Conservation (phyloP, 2,797 vertebrate species). For the Gymnoscopelus braueri region DNA sequence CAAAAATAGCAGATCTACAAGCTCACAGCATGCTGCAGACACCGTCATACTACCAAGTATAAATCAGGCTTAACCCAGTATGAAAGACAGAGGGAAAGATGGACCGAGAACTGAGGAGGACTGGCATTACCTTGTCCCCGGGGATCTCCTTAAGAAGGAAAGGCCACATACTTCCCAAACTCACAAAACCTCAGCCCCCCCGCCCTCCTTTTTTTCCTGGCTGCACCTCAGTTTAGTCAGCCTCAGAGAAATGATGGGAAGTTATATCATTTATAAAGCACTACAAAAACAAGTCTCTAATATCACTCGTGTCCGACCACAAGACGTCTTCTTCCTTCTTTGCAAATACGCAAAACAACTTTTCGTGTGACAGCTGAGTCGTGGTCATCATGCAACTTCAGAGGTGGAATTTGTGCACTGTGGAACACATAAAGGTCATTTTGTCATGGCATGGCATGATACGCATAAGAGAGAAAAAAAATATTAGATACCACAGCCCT, state of each 20-base stretch:
- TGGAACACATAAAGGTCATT: constrained; percentile 29
- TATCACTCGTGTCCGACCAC: constrained; percentile 16
- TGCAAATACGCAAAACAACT: neutral
- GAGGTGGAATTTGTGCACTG: constrained; percentile 25
- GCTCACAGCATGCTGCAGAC: neutral
- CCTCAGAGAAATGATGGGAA: constrained; percentile 53
- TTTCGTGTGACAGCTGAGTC: neutral
- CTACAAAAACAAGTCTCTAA: constrained; percentile 43
- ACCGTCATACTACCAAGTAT: too few relatives aligned
- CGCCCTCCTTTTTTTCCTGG: constrained; percentile 54
- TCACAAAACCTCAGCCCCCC: constrained; percentile 23
- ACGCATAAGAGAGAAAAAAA: neutral
- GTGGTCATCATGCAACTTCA: constrained; percentile 35
- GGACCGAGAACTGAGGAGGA: constrained; percentile 40
- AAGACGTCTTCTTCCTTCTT: neutral
- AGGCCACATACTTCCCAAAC: constrained; percentile 74
- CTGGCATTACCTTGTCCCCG: constrained; percentile 45
- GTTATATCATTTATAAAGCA: constrained; percentile 1
- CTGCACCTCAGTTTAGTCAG: constrained; percentile 47
- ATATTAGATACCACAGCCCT: constrained; percentile 18
- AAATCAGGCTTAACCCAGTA: constrained; percentile 1
- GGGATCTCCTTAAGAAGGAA: constrained; percentile 66
- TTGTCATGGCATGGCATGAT: constrained; percentile 17
- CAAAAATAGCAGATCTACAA: neutral
- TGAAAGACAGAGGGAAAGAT: constrained; percentile 37